These are phyloP conservation scores for Embiotoca jacksoni DNA, from an alignment of 2,113 vertebrate species.

Conservation along the genomic window DNA sequence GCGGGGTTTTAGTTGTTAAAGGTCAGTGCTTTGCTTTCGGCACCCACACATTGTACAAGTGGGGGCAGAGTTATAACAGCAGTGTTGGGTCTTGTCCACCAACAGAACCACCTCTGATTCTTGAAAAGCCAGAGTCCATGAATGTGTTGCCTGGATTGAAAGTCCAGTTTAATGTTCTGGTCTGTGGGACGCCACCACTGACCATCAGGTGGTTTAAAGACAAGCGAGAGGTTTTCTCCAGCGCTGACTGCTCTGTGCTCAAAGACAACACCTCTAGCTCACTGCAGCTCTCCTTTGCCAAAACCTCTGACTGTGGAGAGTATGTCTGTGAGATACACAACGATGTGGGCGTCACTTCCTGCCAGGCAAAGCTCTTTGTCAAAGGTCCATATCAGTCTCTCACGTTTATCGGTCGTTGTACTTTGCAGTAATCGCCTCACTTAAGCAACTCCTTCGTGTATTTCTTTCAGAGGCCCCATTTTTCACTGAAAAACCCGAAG, in stretches of 20 bases:
- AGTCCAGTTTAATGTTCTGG: conserved; percentile 90
- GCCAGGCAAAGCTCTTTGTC: conserved; percentile 92
- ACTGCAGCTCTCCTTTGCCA: conserved; percentile 93
- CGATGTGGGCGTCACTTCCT: conserved; percentile 91
- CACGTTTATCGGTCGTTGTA: not conserved
- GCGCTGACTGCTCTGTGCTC: conserved; percentile 87
- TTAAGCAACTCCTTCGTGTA: conserved; percentile 7
- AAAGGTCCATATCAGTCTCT: conserved; percentile 88
- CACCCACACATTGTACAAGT: not conserved
- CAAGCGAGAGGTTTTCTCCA: conserved; percentile 91
- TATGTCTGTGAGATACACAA: conserved; percentile 95
- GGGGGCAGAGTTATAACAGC: not conserved
- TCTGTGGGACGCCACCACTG: conserved; percentile 92
- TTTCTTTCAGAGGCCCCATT: conserved; percentile 88
- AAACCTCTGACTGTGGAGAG: conserved; percentile 90
- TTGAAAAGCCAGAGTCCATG: conserved; percentile 93
- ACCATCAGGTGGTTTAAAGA: conserved; percentile 97
- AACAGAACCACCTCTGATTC: conserved; percentile 92
- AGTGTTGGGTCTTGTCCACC: conserved; percentile 13
- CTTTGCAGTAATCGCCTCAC: not conserved
- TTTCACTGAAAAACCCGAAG: conserved; percentile 91
- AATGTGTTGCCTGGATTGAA: conserved; percentile 91
- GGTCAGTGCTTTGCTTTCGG: conserved; percentile 78
- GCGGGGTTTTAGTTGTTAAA: conserved; percentile 90
- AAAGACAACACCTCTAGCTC: conserved; percentile 92